These are phyloP conservation scores for Corynorhinus townsendii DNA, from an alignment of 2,113 vertebrate genomes.

Conservation along the genomic window DNA sequence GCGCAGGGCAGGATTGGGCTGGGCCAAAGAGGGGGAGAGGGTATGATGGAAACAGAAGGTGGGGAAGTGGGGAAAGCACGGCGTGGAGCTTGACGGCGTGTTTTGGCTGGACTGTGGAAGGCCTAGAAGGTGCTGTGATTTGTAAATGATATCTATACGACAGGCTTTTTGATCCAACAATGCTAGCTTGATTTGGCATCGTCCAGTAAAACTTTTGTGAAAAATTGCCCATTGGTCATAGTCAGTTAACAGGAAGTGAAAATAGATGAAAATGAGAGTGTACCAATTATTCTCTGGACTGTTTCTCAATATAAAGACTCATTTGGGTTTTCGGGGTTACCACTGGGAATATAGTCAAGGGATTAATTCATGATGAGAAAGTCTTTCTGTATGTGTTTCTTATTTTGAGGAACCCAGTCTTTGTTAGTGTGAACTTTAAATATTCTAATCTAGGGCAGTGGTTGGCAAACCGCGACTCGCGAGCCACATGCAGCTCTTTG, in stretches of 20 bases:
- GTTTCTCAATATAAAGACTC: slow-evolving; percentile 6
- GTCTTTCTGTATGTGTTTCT: neutral
- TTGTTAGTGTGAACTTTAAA: slow-evolving; percentile 10
- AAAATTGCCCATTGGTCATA: neutral
- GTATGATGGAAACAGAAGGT: neutral
- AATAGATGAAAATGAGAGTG: neutral
- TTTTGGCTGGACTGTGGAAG: neutral
- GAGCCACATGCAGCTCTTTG: no score
- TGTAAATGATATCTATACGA: neutral
- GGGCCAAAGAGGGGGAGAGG: neutral
- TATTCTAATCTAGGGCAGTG: neutral
- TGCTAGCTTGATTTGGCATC: neutral
- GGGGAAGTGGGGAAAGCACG: neutral
- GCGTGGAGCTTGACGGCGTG: neutral
- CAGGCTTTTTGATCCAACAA: neutral
- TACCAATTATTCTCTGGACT: neutral
- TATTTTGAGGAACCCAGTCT: slow-evolving; percentile 9
- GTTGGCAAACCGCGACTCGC: no score
- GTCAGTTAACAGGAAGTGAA: neutral
- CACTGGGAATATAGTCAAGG: neutral
- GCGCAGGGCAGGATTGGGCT: neutral
- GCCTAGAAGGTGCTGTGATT: neutral
- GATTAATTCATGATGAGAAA: neutral
- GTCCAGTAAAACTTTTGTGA: neutral
- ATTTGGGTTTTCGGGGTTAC: neutral